Evolutionary conservation across 2,797 vertebrate genomes (phyloP).

Genomic region (Scleropages formosus): DNA sequence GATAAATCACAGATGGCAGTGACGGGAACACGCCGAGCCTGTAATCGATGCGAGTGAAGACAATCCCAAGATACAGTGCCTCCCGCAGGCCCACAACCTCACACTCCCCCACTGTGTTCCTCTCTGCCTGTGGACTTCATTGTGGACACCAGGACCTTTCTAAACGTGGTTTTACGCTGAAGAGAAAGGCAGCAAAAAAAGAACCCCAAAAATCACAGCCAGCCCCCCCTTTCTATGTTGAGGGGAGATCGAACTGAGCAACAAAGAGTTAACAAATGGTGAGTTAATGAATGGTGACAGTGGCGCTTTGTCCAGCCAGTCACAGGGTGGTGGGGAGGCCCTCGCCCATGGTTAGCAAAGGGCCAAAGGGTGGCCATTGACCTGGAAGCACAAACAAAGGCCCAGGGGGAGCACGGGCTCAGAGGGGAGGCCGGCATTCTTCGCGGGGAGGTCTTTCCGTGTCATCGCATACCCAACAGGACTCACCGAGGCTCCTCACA

Average conservation of each 20-base stretch:
- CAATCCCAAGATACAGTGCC: too few relatives aligned
- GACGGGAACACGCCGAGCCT: too few relatives aligned
- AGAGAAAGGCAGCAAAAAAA: conserved; percentile 22
- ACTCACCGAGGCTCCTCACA: not conserved
- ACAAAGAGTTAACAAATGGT: conserved; percentile 37
- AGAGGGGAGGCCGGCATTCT: conserved; percentile 21
- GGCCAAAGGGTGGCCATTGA: conserved; percentile 18
- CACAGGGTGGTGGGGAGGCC: conserved; percentile 37
- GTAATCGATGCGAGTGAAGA: too few relatives aligned
- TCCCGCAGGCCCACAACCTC: too few relatives aligned
- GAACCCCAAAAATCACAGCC: not conserved
- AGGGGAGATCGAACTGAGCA: conserved; percentile 1
- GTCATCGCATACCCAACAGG: not conserved
- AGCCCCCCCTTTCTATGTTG: conserved; percentile 10
- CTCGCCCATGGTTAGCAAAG: conserved; percentile 41
- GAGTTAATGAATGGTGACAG: conserved; percentile 53
- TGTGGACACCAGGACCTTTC: conserved; percentile 6
- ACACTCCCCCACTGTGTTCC: not conserved
- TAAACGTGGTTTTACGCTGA: conserved; percentile 8
- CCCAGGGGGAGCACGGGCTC: conserved; percentile 26
- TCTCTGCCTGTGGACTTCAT: conserved; percentile 14
- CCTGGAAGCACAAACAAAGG: conserved; percentile 17
- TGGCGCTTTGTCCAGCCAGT: conserved; percentile 46
- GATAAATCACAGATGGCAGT: too few relatives aligned
- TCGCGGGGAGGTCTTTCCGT: conserved; percentile 16